phyloP scores from a whole-genome alignment of 1,140 invertebrate genomes.

The Mya arenaria region DNA sequence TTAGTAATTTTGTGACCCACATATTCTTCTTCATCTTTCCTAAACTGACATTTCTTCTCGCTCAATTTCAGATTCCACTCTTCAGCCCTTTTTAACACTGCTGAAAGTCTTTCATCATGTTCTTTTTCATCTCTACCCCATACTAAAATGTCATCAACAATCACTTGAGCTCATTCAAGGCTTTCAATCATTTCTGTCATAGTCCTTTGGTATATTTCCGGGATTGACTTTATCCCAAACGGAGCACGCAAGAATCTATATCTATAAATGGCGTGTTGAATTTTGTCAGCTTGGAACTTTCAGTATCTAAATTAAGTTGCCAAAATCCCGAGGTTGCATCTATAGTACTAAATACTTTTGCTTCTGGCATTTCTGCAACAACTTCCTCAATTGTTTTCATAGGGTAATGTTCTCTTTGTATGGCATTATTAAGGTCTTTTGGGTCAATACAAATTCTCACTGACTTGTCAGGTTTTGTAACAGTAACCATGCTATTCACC shows the following conservation, averaged over 20 bases:
- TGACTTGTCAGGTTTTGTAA: slow-evolving; percentile 46
- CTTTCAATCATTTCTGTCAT: slow-evolving; percentile 64
- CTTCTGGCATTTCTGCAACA: no score
- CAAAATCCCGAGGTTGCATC: no score
- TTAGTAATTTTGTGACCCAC: background rate
- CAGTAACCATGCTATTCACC: slow-evolving; percentile 52
- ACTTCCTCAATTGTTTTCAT: no score
- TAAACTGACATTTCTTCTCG: background rate
- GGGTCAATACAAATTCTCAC: slow-evolving; percentile 67
- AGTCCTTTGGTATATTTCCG: slow-evolving; percentile 80
- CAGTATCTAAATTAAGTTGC: no score
- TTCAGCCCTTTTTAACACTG: no score
- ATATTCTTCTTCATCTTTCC: background rate
- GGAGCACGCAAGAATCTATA: slow-evolving; percentile 53
- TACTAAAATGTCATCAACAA: no score
- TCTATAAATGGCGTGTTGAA: slow-evolving; percentile 48
- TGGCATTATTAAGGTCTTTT: slow-evolving; percentile 63
- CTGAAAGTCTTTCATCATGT: no score
- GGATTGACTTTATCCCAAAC: slow-evolving; percentile 63
- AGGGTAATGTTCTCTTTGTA: slow-evolving; percentile 60
- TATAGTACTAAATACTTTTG: no score
- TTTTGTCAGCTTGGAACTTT: no score
- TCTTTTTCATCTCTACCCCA: no score
- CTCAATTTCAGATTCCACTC: no score
- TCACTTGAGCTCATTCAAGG: no score